Evolutionary conservation across 2,888 invertebrate genomes (phyloP).

Genomic region (Acanthacorydalis orientalis): DNA sequence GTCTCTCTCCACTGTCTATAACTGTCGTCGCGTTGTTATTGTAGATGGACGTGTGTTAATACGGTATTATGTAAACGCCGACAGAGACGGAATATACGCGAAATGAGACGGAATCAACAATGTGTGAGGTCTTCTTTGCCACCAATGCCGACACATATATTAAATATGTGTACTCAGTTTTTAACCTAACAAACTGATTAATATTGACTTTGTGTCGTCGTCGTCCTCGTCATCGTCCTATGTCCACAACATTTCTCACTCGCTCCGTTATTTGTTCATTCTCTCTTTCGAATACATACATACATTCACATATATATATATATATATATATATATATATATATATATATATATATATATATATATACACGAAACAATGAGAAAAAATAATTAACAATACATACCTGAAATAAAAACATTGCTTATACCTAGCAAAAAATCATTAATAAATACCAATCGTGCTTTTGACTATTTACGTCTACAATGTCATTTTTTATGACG

Average conservation of each 20-base stretch:
- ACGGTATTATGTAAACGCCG: not conserved
- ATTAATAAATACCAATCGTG: too few species aligned
- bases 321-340: too few species aligned
- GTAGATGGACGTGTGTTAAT: not conserved
- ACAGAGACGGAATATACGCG: not conserved
- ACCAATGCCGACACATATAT: not conserved
- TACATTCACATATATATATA: too few species aligned
- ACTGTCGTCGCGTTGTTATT: not conserved
- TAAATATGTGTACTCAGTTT: constrained; percentile 4
- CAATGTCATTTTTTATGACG: too few species aligned
- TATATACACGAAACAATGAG: too few species aligned
- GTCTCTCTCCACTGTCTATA: not conserved
- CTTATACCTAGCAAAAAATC: too few species aligned
- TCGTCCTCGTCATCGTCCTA: not conserved
- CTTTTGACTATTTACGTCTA: too few species aligned
- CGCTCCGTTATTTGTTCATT: too few species aligned
- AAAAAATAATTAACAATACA: not conserved
- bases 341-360: too few species aligned
- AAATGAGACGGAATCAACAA: not conserved
- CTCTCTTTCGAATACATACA: too few species aligned
- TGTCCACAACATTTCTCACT: not conserved
- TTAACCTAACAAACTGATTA: constrained; percentile 5
- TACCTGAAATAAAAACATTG: not conserved
- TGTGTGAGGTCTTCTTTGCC: constrained; percentile 4
- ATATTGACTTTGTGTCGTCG: not conserved